Evolutionary conservation across 2,797 vertebrate genomes (phyloP).

Genomic region (Pogonophryne albipinna): DNA sequence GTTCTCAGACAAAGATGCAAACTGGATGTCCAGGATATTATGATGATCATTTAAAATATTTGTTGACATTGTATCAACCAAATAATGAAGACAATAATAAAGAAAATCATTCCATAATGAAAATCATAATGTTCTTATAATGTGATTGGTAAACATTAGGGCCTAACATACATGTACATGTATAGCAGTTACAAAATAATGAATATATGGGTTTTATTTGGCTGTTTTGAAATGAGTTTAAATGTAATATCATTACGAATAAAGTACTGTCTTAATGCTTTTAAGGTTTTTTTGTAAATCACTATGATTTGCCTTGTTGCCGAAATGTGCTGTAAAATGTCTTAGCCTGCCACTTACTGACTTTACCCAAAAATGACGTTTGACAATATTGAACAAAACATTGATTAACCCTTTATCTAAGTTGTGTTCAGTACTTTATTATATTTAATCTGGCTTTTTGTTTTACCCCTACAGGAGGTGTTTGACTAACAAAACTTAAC

Average conservation of each 20-base stretch:
- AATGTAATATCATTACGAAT: no score
- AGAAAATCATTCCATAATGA: background rate
- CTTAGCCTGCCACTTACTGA: no score
- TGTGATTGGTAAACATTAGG: no score
- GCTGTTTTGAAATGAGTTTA: no score
- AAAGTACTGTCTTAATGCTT: no score
- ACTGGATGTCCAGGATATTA: background rate
- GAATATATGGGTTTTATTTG: no score
- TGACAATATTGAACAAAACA: background rate
- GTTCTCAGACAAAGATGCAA: background rate
- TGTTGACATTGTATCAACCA: background rate
- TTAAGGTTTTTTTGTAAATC: no score
- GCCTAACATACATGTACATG: no score
- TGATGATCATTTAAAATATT: background rate
- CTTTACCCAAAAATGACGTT: background rate
- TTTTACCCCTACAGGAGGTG: background rate
- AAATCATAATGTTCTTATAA: background rate
- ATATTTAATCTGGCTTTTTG: background rate
- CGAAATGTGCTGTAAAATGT: no score
- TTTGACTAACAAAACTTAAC: constrained; percentile 22
- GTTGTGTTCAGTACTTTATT: background rate
- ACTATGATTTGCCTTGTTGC: no score
- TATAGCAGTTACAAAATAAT: background rate
- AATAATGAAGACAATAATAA: background rate
- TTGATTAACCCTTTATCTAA: background rate